These are phyloP conservation scores for Hucho hucho DNA, from an alignment of 2,113 vertebrate species.

Conservation along the genomic window DNA sequence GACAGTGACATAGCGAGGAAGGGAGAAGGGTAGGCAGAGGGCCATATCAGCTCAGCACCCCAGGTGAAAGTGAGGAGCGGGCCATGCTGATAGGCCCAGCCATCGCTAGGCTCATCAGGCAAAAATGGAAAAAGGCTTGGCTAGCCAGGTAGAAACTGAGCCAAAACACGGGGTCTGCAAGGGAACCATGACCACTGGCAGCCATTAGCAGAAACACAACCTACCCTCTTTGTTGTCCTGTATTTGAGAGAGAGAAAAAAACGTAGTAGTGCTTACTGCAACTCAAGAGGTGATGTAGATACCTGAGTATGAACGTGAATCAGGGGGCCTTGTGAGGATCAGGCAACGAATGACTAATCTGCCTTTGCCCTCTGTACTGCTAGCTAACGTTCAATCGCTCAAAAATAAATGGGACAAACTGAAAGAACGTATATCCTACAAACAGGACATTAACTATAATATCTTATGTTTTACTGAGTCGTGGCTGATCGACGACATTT, in stretches of 20 bases:
- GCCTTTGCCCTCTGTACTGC: no score
- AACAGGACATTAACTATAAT: no score
- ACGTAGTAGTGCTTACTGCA: constrained; percentile 29
- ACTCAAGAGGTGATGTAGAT: constrained; percentile 33
- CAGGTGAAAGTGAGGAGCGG: constrained; percentile 71
- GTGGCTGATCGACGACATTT: no score
- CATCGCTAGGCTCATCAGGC: constrained; percentile 64
- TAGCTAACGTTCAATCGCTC: no score
- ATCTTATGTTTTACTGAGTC: no score
- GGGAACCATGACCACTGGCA: constrained; percentile 8
- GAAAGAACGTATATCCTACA: no score
- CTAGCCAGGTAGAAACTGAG: constrained; percentile 38
- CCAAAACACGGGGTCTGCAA: constrained; percentile 16
- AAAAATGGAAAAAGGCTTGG: constrained; percentile 73
- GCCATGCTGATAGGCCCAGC: constrained; percentile 42
- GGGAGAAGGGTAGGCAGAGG: constrained; percentile 34
- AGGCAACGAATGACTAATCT: no score
- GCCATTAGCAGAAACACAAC: constrained; percentile 50
- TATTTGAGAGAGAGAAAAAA: constrained; percentile 5
- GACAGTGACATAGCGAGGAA: constrained; percentile 38
- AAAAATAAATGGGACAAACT: no score
- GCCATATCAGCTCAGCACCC: constrained; percentile 48
- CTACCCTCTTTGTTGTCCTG: constrained; percentile 34
- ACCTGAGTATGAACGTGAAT: background rate
- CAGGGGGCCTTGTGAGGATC: no score